Conservation (phyloP, 2,113 vertebrate species). For the Diphyllodes magnificus region DNA sequence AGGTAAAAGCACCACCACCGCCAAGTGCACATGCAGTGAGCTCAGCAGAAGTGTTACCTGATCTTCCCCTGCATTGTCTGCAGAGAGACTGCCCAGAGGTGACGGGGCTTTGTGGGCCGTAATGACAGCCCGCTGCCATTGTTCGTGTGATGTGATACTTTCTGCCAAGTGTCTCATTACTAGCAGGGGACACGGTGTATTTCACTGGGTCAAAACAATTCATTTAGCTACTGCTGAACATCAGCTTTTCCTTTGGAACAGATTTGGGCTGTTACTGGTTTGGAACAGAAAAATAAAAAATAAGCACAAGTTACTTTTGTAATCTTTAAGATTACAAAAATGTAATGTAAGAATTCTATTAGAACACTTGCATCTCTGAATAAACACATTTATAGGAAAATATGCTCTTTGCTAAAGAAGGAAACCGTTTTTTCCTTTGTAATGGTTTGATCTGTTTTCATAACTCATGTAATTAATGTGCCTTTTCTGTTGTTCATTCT, state of each 20-base stretch:
- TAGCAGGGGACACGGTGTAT: neutral
- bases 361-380: neutral
- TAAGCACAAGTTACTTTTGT: neutral
- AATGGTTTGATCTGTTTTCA: constrained; percentile 8
- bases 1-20: neutral
- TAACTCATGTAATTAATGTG: neutral
- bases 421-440: neutral
- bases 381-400: neutral
- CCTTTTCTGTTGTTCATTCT: neutral
- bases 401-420: neutral
- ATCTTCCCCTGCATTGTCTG: constrained; percentile 8
- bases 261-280: neutral
- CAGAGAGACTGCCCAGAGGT: neutral
- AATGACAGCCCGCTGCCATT: neutral
- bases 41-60: neutral
- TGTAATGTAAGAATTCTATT: neutral
- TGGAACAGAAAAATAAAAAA: neutral
- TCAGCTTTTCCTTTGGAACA: neutral
- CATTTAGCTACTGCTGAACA: neutral
- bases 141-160: constrained; percentile 19
- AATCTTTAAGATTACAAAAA: no score
- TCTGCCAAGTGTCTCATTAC: constrained; percentile 34
- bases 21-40: neutral
- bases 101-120: neutral
- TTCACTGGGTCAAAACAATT: constrained; percentile 14